A percentile compares a stretch with the other conserved stretches of the same genome.
Conservation (phyloP, 1,140 invertebrate species). For the Trichomalopsis sarcophagae region DNA sequence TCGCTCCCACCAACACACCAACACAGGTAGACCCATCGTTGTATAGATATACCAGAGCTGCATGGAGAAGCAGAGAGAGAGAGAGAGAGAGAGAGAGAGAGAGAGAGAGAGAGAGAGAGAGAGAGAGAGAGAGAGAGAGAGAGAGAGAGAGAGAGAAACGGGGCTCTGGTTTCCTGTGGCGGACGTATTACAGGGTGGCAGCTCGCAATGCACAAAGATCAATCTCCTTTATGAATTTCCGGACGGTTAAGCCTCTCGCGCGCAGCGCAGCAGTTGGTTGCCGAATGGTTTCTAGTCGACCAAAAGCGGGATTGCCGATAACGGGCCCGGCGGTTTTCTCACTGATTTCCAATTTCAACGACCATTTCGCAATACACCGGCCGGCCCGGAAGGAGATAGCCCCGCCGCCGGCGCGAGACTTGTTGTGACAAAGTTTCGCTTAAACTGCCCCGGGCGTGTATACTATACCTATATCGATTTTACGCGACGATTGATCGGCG, state of each 20-base stretch:
- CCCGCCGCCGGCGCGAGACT: background rate
- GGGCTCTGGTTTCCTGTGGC: constrained; percentile 27
- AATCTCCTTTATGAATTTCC: constrained; percentile 61
- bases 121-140: too few relatives aligned
- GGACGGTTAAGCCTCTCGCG: constrained; percentile 48
- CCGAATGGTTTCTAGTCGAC: constrained; percentile 21
- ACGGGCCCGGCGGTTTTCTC: constrained; percentile 31
- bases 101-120: too few relatives aligned
- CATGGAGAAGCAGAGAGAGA: too few relatives aligned
- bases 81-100: too few relatives aligned
- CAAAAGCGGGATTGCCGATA: constrained; percentile 38
- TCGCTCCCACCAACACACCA: background rate
- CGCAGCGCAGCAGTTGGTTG: constrained; percentile 36
- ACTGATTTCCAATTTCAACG: constrained; percentile 53
- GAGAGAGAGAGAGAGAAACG: background rate
- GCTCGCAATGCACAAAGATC: constrained; percentile 53
- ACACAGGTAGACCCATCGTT: background rate
- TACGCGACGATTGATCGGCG: background rate
- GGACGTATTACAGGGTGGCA: background rate
- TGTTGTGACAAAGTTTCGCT: constrained; percentile 41
- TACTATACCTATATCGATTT: background rate
- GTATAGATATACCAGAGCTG: background rate
- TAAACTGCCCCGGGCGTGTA: background rate
- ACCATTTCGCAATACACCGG: constrained; percentile 31
- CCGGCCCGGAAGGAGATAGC: constrained; percentile 11